Evolutionary conservation across 2,888 invertebrate genomes (phyloP), one percentile per base, ranked within the genome.

Genomic region (Rambutsinella grinnellia): DNA sequence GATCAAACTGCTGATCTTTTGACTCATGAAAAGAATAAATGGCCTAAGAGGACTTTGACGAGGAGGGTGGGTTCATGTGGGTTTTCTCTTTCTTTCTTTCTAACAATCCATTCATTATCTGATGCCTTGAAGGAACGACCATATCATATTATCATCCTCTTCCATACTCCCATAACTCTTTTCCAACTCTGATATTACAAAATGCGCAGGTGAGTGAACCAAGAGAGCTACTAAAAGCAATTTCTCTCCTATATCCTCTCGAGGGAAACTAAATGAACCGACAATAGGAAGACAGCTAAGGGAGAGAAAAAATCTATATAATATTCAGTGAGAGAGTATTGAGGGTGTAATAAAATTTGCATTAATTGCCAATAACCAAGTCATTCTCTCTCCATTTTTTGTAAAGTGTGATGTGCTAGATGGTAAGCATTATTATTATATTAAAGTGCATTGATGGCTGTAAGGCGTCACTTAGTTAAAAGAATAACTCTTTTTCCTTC

Each of bases 301-400:
- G 17, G 63, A 66, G 66, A 47, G 54, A 65, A 36, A 36, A 36
- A 36, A 36, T 36, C 13, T 5, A n/a, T 13, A 13, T 36, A 36
- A 36, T 36, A 13, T 13, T 36, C 36, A 36, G 36, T 36, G 36
- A 36, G 13, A 36, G 13, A 36, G 36, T 36, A 36, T 5, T 36
- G 49, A 67, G 65, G 61, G 66, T 54, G 74, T 66, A 72, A 74
- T 74, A 74, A 74, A 74, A 74, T 74, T 74, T 74, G 74, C 74
- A 74, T 74, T 74, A 74, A 74, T 74, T 74, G 74, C 74, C 74
- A 66, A 74, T 74, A 74, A 74, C 74, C 74, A 74, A 74, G 74
- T 74, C 66, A 67, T 67, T 71, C 68, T 74, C 66, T 66, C 44
- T 27, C 54, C 19, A 57, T 36, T 8, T 36, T 36, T 36, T 36